These are phyloP conservation scores for Leptopilina boulardi DNA, from an alignment of 1,140 invertebrate species.

Conservation along the genomic window DNA sequence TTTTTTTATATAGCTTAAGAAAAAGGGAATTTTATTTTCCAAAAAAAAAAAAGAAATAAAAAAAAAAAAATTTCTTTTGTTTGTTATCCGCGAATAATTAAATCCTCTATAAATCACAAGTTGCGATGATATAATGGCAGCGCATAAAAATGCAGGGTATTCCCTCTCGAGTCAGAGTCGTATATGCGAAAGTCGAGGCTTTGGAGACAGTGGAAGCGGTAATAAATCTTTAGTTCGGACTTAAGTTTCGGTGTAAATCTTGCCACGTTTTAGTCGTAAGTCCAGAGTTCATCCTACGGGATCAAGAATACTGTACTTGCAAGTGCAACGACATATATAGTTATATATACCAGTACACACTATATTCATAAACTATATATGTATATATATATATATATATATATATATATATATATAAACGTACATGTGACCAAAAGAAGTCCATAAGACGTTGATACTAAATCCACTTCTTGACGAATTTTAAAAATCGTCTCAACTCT, in stretches of 20 bases:
- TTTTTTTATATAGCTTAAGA: too few species aligned
- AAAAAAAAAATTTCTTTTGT: neutral
- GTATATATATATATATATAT: too few species aligned
- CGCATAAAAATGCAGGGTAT: conserved; percentile 60
- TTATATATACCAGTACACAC: conserved; percentile 36
- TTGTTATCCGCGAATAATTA: conserved; percentile 22
- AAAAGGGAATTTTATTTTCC: too few species aligned
- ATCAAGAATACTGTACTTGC: conserved; percentile 70
- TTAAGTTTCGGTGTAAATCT: conserved; percentile 75
- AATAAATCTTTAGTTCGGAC: conserved; percentile 73
- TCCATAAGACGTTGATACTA: conserved; percentile 57
- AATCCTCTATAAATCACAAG: neutral
- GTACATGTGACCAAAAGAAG: conserved; percentile 45
- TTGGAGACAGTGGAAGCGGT: conserved; percentile 53
- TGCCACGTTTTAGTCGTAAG: conserved; percentile 76
- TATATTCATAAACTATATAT: neutral
- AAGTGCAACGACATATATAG: conserved; percentile 62
- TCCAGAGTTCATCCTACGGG: conserved; percentile 72
- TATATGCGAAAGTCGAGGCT: conserved; percentile 45
- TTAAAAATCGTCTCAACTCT: conserved; percentile 64
- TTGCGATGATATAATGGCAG: conserved; percentile 29
- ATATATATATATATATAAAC: too few species aligned
- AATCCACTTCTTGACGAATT: conserved; percentile 73
- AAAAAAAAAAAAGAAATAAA: too few species aligned
- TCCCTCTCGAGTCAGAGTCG: conserved; percentile 52